phyloP scores from a whole-genome alignment of 2,113 vertebrate genomes.

The Amblyopsis rosae region DNA sequence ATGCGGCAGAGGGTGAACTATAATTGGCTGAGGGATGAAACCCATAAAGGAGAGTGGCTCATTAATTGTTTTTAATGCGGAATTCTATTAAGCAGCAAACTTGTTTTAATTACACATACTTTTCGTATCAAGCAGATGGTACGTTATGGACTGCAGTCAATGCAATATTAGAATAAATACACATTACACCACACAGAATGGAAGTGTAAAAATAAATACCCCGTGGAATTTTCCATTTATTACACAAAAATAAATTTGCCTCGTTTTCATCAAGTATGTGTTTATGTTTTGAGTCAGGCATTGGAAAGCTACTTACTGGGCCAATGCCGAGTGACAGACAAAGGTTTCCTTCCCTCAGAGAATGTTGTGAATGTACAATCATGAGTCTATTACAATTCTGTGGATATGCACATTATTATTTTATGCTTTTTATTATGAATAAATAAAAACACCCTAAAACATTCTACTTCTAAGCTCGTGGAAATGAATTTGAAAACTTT shows the following conservation, averaged over 20 bases:
- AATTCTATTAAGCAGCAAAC: slow-evolving; percentile 66
- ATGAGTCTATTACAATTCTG: too few species aligned
- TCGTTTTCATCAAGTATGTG: slow-evolving; percentile 13
- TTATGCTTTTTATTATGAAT: too few species aligned
- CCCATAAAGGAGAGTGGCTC: slow-evolving; percentile 46
- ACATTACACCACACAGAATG: slow-evolving; percentile 3
- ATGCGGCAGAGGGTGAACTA: slow-evolving; percentile 38
- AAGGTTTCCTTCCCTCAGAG: too few species aligned
- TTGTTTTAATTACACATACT: slow-evolving; percentile 73
- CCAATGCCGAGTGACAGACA: too few species aligned
- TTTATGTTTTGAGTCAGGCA: neutral
- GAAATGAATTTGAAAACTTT: too few species aligned
- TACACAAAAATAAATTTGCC: slow-evolving; percentile 33
- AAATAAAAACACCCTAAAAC: too few species aligned
- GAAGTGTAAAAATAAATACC: slow-evolving; percentile 25
- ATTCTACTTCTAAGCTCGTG: too few species aligned
- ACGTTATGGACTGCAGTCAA: slow-evolving; percentile 51
- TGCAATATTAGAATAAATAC: slow-evolving; percentile 55
- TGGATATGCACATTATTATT: too few species aligned
- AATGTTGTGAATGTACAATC: too few species aligned
- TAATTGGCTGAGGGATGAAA: slow-evolving; percentile 53
- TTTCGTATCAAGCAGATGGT: slow-evolving; percentile 68
- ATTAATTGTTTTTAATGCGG: slow-evolving; percentile 59
- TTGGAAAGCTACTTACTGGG: too few species aligned
- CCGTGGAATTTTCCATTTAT: slow-evolving; percentile 35